Evolutionary conservation across 2,113 vertebrate species (phyloP).

Genomic region (Catharus bicknelli): DNA sequence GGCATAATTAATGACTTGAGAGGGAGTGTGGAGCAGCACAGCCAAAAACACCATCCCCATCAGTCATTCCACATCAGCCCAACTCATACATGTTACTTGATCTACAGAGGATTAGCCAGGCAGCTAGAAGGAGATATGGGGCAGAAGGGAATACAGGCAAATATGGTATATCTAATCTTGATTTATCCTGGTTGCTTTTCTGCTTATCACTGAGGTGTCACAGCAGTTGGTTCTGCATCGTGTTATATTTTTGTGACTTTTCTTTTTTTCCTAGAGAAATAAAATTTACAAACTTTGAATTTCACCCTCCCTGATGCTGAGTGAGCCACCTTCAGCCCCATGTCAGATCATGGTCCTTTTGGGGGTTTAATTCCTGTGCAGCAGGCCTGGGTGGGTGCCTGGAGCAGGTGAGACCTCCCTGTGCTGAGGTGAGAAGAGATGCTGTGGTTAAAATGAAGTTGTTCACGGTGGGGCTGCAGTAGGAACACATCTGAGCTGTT

Average conservation of each 20-base stretch:
- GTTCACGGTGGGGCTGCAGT: not conserved
- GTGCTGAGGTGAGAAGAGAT: not conserved
- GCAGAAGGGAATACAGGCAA: conserved; percentile 16
- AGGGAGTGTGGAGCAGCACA: not conserved
- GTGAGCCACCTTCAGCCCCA: not conserved
- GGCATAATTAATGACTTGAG: conserved; percentile 22
- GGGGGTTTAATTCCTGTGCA: not conserved
- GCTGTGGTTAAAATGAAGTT: not conserved
- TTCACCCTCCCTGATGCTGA: not conserved
- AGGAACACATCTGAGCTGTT: not conserved
- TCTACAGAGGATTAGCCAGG: conserved; percentile 29
- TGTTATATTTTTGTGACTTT: not conserved
- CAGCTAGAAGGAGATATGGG: conserved; percentile 16
- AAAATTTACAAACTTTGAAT: not conserved
- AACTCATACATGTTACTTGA: not conserved
- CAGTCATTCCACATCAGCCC: conserved; percentile 41
- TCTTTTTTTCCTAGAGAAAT: not conserved
- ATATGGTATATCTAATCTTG: not conserved
- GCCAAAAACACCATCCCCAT: conserved; percentile 6
- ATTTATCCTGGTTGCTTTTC: conserved; percentile 20
- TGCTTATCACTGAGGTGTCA: not conserved
- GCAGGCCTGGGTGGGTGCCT: not conserved
- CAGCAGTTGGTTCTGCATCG: accelerated
- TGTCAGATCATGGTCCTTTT: not conserved
- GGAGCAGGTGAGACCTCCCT: accelerated